These are phyloP conservation scores for Chiroxiphia lanceolata DNA, from an alignment of 2,797 vertebrate genomes.

Conservation along the genomic window DNA sequence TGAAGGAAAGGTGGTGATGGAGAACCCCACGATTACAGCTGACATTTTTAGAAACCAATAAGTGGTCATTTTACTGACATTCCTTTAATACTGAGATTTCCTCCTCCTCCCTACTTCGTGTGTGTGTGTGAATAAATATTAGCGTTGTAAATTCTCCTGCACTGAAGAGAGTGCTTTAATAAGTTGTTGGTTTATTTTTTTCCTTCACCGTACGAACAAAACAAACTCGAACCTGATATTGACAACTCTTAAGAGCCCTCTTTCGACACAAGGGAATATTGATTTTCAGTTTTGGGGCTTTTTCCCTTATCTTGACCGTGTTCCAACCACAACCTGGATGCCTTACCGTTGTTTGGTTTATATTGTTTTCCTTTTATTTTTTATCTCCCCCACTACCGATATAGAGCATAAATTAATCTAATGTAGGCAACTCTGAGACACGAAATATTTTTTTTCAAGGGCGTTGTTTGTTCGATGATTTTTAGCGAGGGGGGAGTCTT, in stretches of 20 bases:
- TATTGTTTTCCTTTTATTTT: background rate
- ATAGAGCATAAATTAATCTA: background rate
- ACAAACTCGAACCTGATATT: conserved; percentile 22
- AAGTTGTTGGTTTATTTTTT: background rate
- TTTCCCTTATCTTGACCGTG: background rate
- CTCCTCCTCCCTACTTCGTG: background rate
- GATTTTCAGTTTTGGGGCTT: background rate
- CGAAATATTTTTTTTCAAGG: background rate
- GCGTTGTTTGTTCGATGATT: background rate
- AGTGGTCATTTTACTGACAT: background rate
- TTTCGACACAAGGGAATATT: conserved; percentile 18
- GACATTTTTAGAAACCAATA: conserved; percentile 13
- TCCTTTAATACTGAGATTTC: background rate
- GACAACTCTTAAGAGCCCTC: conserved; percentile 61
- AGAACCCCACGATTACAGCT: conserved; percentile 5
- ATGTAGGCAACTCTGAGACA: background rate
- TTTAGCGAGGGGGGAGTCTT: background rate
- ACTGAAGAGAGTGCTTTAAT: background rate
- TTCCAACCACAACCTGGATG: background rate
- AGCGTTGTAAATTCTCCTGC: background rate
- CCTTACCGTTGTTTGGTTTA: background rate
- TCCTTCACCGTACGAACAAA: background rate
- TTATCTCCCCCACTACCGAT: rapidly evolving
- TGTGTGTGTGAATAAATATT: background rate
- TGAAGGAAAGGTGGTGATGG: background rate